Conservation (phyloP, 2,797 vertebrate genomes). For the Tinamus major region DNA sequence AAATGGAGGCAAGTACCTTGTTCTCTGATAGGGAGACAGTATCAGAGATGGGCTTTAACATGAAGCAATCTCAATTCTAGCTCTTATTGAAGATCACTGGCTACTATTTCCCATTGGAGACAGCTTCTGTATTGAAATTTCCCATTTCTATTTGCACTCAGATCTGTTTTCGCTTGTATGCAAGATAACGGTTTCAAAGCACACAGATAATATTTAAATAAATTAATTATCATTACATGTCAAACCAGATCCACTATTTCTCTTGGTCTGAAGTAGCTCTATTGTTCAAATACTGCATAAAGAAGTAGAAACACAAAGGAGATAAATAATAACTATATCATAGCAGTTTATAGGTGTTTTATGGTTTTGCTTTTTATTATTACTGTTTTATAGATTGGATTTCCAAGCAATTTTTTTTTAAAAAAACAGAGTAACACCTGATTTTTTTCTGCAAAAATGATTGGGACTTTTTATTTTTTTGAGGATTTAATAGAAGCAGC, state of each 20-base stretch:
- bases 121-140: neutral
- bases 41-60: neutral
- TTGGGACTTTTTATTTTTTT: neutral
- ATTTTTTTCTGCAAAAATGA: neutral
- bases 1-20: neutral
- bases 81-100: conserved; percentile 4
- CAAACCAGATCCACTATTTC: neutral
- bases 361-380: neutral
- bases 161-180: neutral
- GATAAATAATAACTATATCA: neutral
- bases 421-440: neutral
- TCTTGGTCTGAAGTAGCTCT: neutral
- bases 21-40: neutral
- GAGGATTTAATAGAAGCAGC: neutral
- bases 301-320: neutral
- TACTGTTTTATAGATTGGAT: neutral
- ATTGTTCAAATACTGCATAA: neutral
- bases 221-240: conserved; percentile 7
- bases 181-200: neutral
- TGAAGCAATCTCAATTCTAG: neutral
- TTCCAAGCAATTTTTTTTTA: neutral
- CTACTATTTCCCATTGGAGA: neutral
- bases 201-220: neutral
- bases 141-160: neutral
- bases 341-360: neutral